These are phyloP conservation scores for Mylabris phalerata DNA, from an alignment of 1,140 invertebrate genomes.

Conservation along the genomic window DNA sequence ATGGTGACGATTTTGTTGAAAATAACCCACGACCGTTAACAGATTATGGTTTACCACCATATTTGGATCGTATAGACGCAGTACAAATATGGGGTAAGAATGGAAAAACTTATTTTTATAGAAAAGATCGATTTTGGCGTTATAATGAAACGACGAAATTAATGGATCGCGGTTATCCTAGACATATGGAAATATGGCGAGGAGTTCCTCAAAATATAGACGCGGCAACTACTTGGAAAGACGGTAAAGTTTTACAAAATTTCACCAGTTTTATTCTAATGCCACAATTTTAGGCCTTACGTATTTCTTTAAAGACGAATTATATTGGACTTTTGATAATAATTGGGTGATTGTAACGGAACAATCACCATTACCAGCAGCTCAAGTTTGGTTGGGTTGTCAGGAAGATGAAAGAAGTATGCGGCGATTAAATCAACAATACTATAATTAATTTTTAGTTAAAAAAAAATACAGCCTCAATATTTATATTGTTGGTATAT, in stretches of 20 bases:
- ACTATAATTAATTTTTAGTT: not conserved
- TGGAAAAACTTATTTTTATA: conserved; percentile 53
- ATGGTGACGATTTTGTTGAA: conserved; percentile 51
- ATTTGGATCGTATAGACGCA: conserved; percentile 61
- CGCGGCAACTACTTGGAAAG: conserved; percentile 57
- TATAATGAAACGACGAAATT: conserved; percentile 52
- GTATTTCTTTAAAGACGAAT: conserved; percentile 57
- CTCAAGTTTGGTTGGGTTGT: conserved; percentile 55
- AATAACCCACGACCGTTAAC: conserved; percentile 50
- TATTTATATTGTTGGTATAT: conserved; percentile 1
- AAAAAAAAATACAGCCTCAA: too few relatives aligned
- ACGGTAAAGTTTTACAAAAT: conserved; percentile 40
- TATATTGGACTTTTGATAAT: conserved; percentile 61
- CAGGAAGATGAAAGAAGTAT: conserved; percentile 27
- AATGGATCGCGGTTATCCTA: conserved; percentile 62
- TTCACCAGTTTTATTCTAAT: conserved; percentile 1
- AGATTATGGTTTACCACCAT: conserved; percentile 54
- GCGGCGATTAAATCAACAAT: not conserved
- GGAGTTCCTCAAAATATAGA: conserved; percentile 57
- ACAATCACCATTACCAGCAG: conserved; percentile 46
- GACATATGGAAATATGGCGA: conserved; percentile 59
- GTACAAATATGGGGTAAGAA: conserved; percentile 57
- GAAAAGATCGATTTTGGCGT: conserved; percentile 59
- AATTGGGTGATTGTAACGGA: conserved; percentile 43
- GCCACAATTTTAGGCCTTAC: conserved; percentile 43